phyloP scores from a whole-genome alignment of 2,797 vertebrate species.

The Pseudochaenichthys georgianus region DNA sequence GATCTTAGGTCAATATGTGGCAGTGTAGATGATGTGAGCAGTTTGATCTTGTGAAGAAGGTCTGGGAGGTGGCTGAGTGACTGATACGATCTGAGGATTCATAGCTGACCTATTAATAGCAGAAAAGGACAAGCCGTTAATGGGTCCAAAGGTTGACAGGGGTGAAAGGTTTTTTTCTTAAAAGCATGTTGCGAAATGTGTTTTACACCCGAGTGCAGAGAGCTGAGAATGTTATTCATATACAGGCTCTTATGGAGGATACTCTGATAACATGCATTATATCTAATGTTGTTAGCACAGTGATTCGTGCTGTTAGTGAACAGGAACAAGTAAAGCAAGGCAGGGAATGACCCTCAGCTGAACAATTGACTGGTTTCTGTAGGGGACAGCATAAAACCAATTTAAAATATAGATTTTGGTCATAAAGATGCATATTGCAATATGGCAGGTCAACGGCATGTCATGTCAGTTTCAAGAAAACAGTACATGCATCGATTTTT shows the following conservation, averaged over 20 bases:
- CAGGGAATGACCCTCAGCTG: not conserved
- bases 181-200: constrained; percentile 63
- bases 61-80: constrained; percentile 1
- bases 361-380: not conserved
- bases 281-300: not conserved
- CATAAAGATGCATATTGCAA: not conserved
- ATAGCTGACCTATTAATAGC: constrained; percentile 64
- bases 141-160: constrained; percentile 72
- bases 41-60: constrained; percentile 11
- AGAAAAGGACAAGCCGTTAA: constrained; percentile 54
- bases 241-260: not conserved
- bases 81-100: constrained; percentile 27
- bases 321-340: not conserved
- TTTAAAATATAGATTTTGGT: not conserved
- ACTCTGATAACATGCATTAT: not conserved
- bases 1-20: not conserved
- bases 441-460: not conserved
- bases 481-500: not conserved
- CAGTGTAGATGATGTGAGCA: constrained; percentile 1
- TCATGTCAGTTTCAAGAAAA: not conserved
- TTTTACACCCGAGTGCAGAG: constrained; percentile 17
- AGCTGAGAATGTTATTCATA: constrained; percentile 27
- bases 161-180: constrained; percentile 50
- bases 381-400: not conserved
- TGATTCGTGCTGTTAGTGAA: constrained; percentile 15